Conservation (phyloP, 2,113 vertebrate genomes). For the Benitochromis conjunctus region DNA sequence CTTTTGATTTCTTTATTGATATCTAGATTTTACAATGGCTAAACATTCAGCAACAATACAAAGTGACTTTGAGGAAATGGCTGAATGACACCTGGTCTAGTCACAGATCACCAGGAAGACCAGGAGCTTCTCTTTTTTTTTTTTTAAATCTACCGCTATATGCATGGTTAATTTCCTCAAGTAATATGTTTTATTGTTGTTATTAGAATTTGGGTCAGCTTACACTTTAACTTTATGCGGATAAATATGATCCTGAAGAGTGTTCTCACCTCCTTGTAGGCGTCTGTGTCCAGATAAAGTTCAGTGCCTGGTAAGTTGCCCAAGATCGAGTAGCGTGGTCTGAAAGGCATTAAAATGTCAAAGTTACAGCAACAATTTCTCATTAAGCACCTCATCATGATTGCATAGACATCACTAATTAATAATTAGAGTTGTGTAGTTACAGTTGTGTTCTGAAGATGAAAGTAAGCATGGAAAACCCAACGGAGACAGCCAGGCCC, state of each 20-base stretch:
- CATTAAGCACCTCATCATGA: not conserved
- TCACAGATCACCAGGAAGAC: too few species aligned
- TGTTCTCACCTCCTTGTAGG: slow-evolving; percentile 78
- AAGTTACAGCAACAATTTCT: not conserved
- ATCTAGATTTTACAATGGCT: too few species aligned
- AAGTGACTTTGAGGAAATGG: not conserved
- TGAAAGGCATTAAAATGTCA: slow-evolving; percentile 50
- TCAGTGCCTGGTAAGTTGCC: slow-evolving; percentile 81
- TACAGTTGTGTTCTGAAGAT: slow-evolving; percentile 92
- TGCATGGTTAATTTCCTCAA: not conserved
- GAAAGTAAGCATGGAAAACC: slow-evolving; percentile 85
- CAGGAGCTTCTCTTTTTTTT: too few species aligned
- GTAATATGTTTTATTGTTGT: not conserved
- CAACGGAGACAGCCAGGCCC: slow-evolving; percentile 80
- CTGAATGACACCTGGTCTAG: not conserved
- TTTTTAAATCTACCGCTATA: not conserved
- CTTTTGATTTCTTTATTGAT: too few species aligned
- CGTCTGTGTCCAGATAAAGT: slow-evolving; percentile 81
- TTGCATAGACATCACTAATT: not conserved
- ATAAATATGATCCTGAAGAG: not conserved
- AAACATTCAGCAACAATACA: not conserved
- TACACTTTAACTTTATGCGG: not conserved
- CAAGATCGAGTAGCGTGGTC: slow-evolving; percentile 85
- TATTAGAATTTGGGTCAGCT: not conserved
- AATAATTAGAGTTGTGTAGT: slow-evolving; percentile 33